phyloP scores from a whole-genome alignment of 2,888 invertebrate genomes.

The Neoascia interrupta region DNA sequence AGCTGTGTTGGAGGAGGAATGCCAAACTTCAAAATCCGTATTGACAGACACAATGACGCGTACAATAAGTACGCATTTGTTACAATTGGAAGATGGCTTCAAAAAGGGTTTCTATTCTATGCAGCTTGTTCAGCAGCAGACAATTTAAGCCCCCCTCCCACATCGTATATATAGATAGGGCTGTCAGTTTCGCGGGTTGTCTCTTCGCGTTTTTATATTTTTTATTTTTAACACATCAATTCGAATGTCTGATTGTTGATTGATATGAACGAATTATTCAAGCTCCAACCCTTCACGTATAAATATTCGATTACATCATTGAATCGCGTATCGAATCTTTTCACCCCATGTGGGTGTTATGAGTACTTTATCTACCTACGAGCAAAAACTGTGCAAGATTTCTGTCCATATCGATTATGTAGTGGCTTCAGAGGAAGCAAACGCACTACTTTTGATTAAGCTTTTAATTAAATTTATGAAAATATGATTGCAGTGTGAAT shows the following conservation, averaged over 20 bases:
- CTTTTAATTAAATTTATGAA: conserved; percentile 60
- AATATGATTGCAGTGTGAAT: conserved; percentile 34
- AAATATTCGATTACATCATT: conserved; percentile 61
- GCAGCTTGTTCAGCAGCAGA: background rate
- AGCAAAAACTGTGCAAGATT: no score
- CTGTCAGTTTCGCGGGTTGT: conserved; percentile 36
- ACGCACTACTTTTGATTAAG: conserved; percentile 51
- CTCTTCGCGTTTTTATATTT: background rate
- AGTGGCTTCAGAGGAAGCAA: conserved; percentile 45
- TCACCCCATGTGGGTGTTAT: no score
- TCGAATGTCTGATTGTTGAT: conserved; percentile 33
- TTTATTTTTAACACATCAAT: conserved; percentile 27
- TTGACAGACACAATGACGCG: no score
- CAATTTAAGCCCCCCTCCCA: background rate
- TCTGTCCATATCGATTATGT: conserved; percentile 54
- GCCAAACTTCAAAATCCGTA: no score
- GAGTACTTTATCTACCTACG: no score
- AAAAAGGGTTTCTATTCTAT: no score
- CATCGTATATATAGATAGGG: conserved; percentile 20
- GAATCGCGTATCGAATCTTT: conserved; percentile 44
- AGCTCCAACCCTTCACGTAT: conserved; percentile 34
- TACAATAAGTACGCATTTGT: background rate
- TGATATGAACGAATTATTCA: conserved; percentile 65
- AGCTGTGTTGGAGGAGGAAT: no score
- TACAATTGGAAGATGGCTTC: background rate